A percentile compares a stretch with the other conserved stretches of the same genome.
phyloP scores from a whole-genome alignment of 2,888 invertebrate genomes.

The Maniola hyperantus region DNA sequence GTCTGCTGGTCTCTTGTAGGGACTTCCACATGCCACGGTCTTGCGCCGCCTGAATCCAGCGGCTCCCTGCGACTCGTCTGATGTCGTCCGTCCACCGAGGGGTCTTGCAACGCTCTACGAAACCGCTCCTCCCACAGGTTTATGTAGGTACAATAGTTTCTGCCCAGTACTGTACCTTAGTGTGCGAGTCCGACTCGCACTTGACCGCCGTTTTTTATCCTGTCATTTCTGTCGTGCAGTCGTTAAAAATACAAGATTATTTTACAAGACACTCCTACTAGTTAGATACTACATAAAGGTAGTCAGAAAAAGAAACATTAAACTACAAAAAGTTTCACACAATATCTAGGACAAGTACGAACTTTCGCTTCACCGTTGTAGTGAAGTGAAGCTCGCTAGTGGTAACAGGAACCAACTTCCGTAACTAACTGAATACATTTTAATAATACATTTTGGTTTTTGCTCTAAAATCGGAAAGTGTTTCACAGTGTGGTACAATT shows the following conservation, averaged over 20 bases:
- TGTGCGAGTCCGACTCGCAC: no score
- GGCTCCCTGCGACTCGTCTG: no score
- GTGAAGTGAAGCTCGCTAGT: background rate
- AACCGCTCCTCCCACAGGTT: no score
- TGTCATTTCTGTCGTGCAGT: no score
- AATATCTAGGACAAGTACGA: conserved; percentile 29
- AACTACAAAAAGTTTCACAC: conserved; percentile 27
- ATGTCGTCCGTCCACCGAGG: no score
- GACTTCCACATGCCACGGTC: no score
- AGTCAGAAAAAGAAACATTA: conserved; percentile 24
- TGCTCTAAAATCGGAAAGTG: conserved; percentile 53
- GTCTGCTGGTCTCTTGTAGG: no score
- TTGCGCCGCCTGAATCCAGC: no score
- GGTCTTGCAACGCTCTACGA: no score
- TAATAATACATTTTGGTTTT: conserved; percentile 62
- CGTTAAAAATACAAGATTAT: background rate
- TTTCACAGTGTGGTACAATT: conserved; percentile 34
- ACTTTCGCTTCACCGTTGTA: conserved; percentile 28
- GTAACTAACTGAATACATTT: conserved; percentile 60
- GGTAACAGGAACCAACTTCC: conserved; percentile 47
- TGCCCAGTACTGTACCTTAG: no score
- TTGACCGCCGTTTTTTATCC: no score
- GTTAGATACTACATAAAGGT: background rate
- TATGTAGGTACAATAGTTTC: no score
- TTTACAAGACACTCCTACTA: background rate